These are phyloP conservation scores for Zygogramma bicolorata DNA, from an alignment of 2,888 invertebrate species.

Conservation along the genomic window DNA sequence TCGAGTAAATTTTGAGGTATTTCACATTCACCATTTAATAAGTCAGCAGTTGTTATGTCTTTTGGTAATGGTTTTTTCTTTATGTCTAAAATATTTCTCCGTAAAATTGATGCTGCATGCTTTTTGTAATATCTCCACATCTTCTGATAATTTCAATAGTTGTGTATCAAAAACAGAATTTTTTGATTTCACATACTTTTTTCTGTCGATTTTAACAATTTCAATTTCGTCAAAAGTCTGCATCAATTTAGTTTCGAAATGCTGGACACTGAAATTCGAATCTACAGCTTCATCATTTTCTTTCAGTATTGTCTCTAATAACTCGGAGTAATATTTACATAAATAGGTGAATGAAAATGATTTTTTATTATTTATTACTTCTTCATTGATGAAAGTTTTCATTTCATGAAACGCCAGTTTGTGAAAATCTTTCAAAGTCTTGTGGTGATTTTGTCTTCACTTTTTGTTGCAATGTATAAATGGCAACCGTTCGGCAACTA, in stretches of 20 bases:
- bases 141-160: constrained; percentile 14
- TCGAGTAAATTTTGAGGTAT: constrained; percentile 19
- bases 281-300: neutral
- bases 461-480: too few relatives aligned
- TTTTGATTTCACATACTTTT: neutral
- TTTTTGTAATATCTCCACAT: constrained; percentile 13
- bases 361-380: too few relatives aligned
- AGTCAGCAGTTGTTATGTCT: constrained; percentile 30
- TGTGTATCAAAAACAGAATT: constrained; percentile 3
- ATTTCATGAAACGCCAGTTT: too few relatives aligned
- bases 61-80: constrained; percentile 25
- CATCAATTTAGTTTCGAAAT: neutral
- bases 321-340: too few relatives aligned
- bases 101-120: constrained; percentile 12
- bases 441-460: too few relatives aligned
- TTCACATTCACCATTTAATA: constrained; percentile 25
- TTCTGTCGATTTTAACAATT: neutral
- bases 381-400: too few relatives aligned
- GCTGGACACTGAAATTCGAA: neutral
- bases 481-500: too few relatives aligned
- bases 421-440: too few relatives aligned
- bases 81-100: neutral
- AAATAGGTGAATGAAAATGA: too few relatives aligned
- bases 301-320: neutral
- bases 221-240: neutral